Percentiles rank a stretch among this genome's conserved stretches.
These are phyloP conservation scores for Himalopsyche tibetana DNA, from an alignment of 2,888 invertebrate species.

Conservation along the genomic window DNA sequence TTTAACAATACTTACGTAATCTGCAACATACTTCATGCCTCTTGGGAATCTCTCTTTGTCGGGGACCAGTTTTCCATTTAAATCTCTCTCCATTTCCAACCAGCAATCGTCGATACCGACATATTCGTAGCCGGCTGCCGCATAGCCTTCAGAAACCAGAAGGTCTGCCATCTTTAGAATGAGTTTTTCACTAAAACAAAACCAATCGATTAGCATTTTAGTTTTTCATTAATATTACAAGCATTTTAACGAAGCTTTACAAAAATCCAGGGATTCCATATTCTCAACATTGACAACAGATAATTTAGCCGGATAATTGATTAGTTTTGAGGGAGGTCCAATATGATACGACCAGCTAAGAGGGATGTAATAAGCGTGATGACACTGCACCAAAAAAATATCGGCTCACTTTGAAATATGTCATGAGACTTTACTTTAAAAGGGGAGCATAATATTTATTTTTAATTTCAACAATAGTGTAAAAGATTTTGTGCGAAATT, in stretches of 20 bases:
- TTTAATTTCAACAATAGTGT: background rate
- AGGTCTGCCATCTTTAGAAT: constrained; percentile 77
- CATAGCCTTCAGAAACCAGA: constrained; percentile 78
- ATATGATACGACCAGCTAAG: too few relatives aligned
- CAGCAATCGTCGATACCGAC: constrained; percentile 81
- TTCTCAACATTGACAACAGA: too few relatives aligned
- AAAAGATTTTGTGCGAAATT: background rate
- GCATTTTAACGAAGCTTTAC: too few relatives aligned
- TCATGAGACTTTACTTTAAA: too few relatives aligned
- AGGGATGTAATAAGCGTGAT: too few relatives aligned
- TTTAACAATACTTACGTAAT: constrained; percentile 75
- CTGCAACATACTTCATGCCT: constrained; percentile 79
- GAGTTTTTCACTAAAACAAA: constrained; percentile 74
- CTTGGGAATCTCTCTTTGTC: constrained; percentile 78
- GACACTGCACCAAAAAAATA: too few relatives aligned
- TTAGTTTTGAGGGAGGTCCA: too few relatives aligned
- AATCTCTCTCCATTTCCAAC: constrained; percentile 75
- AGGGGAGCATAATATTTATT: background rate
- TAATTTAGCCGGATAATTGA: too few relatives aligned
- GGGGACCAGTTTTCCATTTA: constrained; percentile 73
- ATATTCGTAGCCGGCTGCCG: constrained; percentile 79
- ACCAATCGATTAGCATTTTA: background rate
- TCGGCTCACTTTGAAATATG: too few relatives aligned
- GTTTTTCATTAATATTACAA: background rate
- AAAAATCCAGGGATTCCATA: too few relatives aligned